Base-by-base conservation (phyloP, 2,888 invertebrate genomes). In the Phragmatobia fuliginosa region DNA sequence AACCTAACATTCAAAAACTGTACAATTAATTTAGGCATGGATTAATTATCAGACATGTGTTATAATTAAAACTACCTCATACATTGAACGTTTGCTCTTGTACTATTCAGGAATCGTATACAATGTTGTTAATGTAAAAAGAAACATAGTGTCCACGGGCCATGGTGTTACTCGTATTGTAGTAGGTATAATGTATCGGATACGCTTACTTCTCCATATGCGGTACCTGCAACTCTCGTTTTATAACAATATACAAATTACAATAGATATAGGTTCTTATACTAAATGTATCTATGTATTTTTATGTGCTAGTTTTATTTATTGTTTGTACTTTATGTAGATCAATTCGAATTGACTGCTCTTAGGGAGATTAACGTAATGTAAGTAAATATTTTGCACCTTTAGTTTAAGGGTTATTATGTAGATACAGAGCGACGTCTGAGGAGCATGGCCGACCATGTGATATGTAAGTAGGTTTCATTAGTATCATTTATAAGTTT, bases 341-440 rank as follows among this genome's bases (percentile, higher is more conserved):
- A 91, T 90, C 88, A 91, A 91, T 91, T 90, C 88, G 89, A 92
- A 90, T 91, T 90, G 93, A 94, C 92, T 93, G 92, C 89, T 90
- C 87, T 87, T 91, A 92, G 91, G 89, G 91, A 92, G 92, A 92
- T 92, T 92, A 92, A 92, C 87, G 79, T 91, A 90, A 85, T 86
- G 81, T 92, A 93, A 92, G 92, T 88, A 83, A 88, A 87, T 86
- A 85, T 86, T 89, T 90, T 90, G 90, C 92, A 93, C 84, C 81
- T 88, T 88, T 88, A 90, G 83, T 87, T 87, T 90, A 89, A 91
- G 90, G 81, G 87, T 87, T 86, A 83, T 77, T 79, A 78, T 83
- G 81, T 85, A 82, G 77, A 79, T 81, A 83, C 66, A 70, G 74
- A 71, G 73, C 59, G 70, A 75, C 69, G 82, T 75, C 68, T 76